A percentile compares a stretch with the other conserved stretches of the same genome.
These are phyloP conservation scores for Serinus canaria DNA, from an alignment of 2,113 vertebrate genomes.

Conservation along the genomic window DNA sequence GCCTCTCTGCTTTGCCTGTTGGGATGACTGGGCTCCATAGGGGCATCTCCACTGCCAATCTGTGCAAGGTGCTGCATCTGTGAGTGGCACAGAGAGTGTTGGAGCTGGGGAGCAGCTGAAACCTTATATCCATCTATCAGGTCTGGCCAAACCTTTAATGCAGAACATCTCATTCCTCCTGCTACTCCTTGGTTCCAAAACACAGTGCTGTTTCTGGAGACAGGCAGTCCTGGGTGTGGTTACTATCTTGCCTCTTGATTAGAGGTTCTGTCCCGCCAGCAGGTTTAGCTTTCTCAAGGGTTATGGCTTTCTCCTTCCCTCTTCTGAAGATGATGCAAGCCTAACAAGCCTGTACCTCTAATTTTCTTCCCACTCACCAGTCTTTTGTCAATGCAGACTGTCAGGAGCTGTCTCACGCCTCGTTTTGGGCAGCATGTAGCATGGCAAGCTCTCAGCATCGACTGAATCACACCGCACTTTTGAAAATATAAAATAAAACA, in stretches of 20 bases:
- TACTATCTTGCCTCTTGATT: background rate
- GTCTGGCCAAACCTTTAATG: background rate
- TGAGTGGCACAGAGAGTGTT: accelerated
- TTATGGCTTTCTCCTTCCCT: background rate
- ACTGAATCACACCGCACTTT: accelerated
- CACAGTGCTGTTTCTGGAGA: background rate
- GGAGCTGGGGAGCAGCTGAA: background rate
- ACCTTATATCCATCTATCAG: background rate
- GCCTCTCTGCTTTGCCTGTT: background rate
- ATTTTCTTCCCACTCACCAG: background rate
- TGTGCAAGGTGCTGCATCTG: too few relatives aligned
- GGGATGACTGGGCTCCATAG: background rate
- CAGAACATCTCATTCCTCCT: background rate
- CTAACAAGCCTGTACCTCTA: background rate
- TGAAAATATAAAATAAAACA: background rate
- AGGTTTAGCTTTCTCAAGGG: constrained; percentile 32
- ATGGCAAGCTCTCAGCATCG: accelerated
- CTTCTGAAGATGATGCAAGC: constrained; percentile 4
- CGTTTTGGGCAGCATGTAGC: background rate
- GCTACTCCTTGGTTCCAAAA: background rate
- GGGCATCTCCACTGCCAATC: background rate
- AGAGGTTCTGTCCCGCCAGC: background rate
- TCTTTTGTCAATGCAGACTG: background rate
- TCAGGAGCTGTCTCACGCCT: background rate
- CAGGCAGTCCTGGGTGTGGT: background rate